Conservation (phyloP, 2,797 vertebrate species). For the Typhlichthys eigenmanni region DNA sequence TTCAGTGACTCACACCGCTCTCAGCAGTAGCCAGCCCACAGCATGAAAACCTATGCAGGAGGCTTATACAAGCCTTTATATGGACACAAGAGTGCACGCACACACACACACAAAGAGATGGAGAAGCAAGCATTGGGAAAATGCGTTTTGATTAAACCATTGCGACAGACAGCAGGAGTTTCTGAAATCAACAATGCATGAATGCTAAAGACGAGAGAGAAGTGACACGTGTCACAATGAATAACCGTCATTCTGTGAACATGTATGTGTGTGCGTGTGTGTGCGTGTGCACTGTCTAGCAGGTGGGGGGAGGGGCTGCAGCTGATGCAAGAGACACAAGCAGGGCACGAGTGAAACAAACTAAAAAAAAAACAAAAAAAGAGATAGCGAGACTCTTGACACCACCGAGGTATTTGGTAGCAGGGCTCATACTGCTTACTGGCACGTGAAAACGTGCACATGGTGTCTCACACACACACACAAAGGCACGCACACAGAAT, state of each 20-base stretch:
- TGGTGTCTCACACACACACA: conserved; percentile 9
- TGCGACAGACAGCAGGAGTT: conserved; percentile 40
- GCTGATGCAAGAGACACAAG: conserved; percentile 61
- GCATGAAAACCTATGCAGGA: conserved; percentile 13
- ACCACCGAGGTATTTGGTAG: conserved; percentile 42
- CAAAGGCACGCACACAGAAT: conserved; percentile 16
- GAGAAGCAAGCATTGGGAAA: conserved; percentile 25
- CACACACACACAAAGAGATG: conserved; percentile 7
- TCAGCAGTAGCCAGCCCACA: conserved; percentile 55
- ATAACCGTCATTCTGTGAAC: conserved; percentile 50
- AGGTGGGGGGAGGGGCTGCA: conserved; percentile 33
- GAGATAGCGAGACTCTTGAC: conserved; percentile 62
- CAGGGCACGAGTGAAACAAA: conserved; percentile 58
- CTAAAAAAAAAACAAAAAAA: conserved; percentile 26
- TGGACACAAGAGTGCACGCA: conserved; percentile 10
- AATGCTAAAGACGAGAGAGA: conserved; percentile 50
- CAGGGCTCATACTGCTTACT: conserved; percentile 44
- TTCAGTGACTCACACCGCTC: conserved; percentile 49
- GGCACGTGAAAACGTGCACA: conserved; percentile 32
- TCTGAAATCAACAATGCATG: conserved; percentile 57
- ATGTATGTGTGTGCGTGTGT: conserved; percentile 20
- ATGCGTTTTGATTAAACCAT: conserved; percentile 42
- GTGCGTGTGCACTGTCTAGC: conserved; percentile 51
- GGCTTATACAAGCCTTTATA: background rate
- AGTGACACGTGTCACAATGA: conserved; percentile 54